These are phyloP conservation scores for Conus canariensis DNA, from an alignment of 2,888 invertebrate species.

Conservation along the genomic window DNA sequence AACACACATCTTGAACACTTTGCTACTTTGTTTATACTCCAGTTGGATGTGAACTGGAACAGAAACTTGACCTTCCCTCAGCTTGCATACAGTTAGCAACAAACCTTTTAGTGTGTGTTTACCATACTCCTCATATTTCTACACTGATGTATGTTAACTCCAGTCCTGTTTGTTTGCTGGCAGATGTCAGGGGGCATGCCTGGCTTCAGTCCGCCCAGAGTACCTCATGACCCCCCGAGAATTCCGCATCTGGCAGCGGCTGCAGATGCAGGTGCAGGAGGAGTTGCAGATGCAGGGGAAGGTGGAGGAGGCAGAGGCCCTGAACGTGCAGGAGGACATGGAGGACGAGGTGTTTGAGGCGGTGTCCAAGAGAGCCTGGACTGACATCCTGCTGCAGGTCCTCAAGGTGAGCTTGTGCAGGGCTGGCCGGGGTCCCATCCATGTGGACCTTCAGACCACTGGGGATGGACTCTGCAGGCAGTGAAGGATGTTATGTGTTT, in stretches of 20 bases:
- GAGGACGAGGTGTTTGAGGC: slow-evolving; percentile 77
- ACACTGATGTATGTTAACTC: too few relatives aligned
- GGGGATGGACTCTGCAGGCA: background rate
- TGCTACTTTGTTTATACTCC: too few relatives aligned
- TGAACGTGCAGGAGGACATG: slow-evolving; percentile 65
- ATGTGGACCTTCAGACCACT: background rate
- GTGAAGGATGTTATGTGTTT: too few relatives aligned
- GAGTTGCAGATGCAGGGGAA: slow-evolving; percentile 62
- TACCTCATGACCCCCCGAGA: slow-evolving; percentile 77
- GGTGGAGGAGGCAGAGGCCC: slow-evolving; percentile 57
- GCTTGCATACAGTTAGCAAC: too few relatives aligned
- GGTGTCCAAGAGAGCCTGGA: slow-evolving; percentile 78
- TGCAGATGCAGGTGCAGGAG: slow-evolving; percentile 67
- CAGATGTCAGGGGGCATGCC: slow-evolving; percentile 77
- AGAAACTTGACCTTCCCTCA: too few relatives aligned
- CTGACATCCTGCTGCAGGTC: slow-evolving; percentile 77
- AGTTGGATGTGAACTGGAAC: too few relatives aligned
- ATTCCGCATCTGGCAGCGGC: slow-evolving; percentile 74
- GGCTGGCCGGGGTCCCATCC: background rate
- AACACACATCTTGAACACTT: too few relatives aligned
- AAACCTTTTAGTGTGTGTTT: too few relatives aligned
- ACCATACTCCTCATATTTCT: too few relatives aligned
- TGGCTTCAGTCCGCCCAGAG: slow-evolving; percentile 77
- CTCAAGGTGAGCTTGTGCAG: slow-evolving; percentile 70
- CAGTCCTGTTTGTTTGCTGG: too few relatives aligned